Conservation (phyloP, 1,140 invertebrate genomes). For the Phymorhynchus buccinoides region DNA sequence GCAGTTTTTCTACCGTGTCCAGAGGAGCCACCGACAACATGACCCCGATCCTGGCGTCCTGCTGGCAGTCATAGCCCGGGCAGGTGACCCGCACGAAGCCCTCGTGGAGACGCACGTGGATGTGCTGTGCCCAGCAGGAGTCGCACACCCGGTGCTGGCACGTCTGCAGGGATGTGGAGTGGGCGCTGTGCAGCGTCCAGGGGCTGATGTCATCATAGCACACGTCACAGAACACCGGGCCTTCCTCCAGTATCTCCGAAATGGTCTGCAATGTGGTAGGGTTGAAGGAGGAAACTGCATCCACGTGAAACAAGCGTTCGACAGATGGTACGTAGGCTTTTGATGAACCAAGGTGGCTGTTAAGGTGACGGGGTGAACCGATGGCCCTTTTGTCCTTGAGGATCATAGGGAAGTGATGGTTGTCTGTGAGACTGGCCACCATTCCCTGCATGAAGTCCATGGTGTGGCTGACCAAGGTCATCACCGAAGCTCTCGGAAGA, state of each 20-base stretch:
- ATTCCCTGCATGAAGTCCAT: background rate
- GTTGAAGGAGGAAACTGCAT: background rate
- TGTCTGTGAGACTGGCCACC: background rate
- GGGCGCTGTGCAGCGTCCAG: background rate
- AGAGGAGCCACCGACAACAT: slow-evolving; percentile 35
- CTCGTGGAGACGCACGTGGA: slow-evolving; percentile 18
- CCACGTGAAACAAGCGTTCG: background rate
- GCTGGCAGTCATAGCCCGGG: slow-evolving; percentile 41
- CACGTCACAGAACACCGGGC: slow-evolving; percentile 39
- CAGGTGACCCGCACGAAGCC: slow-evolving; percentile 32
- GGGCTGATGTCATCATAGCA: slow-evolving; percentile 41
- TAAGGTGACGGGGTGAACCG: background rate
- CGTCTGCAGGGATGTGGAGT: slow-evolving; percentile 17
- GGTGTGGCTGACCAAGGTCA: slow-evolving; percentile 13
- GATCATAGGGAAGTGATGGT: background rate
- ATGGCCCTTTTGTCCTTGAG: background rate
- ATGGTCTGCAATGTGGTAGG: background rate
- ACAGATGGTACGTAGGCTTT: slow-evolving; percentile 27
- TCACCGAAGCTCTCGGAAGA: background rate
- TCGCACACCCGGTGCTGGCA: slow-evolving; percentile 44
- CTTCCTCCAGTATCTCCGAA: slow-evolving; percentile 6
- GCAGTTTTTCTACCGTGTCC: slow-evolving; percentile 18
- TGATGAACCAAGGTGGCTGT: background rate
- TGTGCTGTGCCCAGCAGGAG: slow-evolving; percentile 34
- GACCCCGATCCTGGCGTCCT: background rate